phyloP scores from a whole-genome alignment of 1,140 invertebrate species.

The Battus philenor region DNA sequence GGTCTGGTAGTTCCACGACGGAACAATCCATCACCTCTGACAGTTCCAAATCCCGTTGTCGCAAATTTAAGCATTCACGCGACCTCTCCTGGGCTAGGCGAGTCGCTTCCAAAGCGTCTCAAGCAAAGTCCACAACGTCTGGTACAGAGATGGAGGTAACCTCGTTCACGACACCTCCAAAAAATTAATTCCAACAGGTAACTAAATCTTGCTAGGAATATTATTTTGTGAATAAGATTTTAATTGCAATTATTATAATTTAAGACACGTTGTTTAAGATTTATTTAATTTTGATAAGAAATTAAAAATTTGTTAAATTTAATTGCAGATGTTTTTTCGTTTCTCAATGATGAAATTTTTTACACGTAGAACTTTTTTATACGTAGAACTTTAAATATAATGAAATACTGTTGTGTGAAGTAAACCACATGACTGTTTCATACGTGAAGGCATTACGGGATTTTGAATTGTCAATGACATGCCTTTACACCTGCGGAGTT shows the following conservation, averaged over 20 bases:
- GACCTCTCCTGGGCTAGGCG: constrained; percentile 52
- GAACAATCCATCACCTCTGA: constrained; percentile 28
- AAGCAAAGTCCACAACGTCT: constrained; percentile 31
- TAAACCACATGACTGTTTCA: too few species aligned
- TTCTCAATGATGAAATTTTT: too few species aligned
- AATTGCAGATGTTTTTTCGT: too few species aligned
- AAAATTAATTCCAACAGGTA: constrained; percentile 20
- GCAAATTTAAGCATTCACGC: constrained; percentile 33
- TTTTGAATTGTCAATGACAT: too few species aligned
- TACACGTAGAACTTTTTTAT: too few species aligned
- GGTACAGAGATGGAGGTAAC: constrained; percentile 44
- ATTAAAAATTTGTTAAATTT: too few species aligned
- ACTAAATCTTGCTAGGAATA: constrained; percentile 2
- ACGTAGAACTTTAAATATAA: too few species aligned
- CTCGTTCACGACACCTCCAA: constrained; percentile 41
- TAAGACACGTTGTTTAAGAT: constrained; percentile 32
- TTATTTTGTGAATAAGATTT: constrained; percentile 14
- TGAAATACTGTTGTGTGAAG: too few species aligned
- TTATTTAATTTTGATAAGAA: constrained; percentile 30
- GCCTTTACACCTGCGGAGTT: too few species aligned
- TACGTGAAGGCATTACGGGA: too few species aligned
- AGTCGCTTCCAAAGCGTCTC: constrained; percentile 39
- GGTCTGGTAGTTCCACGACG: constrained; percentile 32
- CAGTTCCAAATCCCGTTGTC: constrained; percentile 36
- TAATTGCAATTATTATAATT: constrained; percentile 18